These are phyloP conservation scores for Cepaea hortensis DNA, from an alignment of 2,888 invertebrate genomes.

Conservation along the genomic window DNA sequence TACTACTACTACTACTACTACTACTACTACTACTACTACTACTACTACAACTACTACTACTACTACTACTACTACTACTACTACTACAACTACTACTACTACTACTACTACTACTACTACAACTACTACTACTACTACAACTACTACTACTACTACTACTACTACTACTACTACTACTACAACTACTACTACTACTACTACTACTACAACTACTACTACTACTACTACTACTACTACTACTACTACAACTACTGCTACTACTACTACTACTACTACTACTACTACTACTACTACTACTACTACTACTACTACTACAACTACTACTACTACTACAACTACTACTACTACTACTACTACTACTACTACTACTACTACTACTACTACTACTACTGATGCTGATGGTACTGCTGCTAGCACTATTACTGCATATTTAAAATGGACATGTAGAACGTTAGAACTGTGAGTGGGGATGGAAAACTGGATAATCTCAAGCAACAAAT, in stretches of 20 bases:
- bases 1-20: no score
- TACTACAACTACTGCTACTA: neutral
- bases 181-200: neutral
- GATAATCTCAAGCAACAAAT: no score
- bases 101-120: neutral
- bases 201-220: neutral
- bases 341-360: slow-evolving; percentile 26
- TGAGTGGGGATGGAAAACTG: no score
- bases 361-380: slow-evolving; percentile 11
- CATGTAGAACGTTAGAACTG: no score
- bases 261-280: neutral
- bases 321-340: slow-evolving; percentile 1
- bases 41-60: slow-evolving; percentile 18
- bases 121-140: slow-evolving; percentile 1
- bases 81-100: neutral
- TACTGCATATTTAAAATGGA: no score
- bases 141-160: slow-evolving; percentile 23
- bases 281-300: neutral
- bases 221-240: neutral
- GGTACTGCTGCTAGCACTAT: neutral
- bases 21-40: neutral
- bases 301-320: slow-evolving; percentile 9
- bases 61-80: slow-evolving; percentile 28
- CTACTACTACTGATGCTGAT: neutral
- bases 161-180: slow-evolving; percentile 11